Conservation (phyloP, 2,797 vertebrate genomes). For the Paedocypris micromegethes region DNA sequence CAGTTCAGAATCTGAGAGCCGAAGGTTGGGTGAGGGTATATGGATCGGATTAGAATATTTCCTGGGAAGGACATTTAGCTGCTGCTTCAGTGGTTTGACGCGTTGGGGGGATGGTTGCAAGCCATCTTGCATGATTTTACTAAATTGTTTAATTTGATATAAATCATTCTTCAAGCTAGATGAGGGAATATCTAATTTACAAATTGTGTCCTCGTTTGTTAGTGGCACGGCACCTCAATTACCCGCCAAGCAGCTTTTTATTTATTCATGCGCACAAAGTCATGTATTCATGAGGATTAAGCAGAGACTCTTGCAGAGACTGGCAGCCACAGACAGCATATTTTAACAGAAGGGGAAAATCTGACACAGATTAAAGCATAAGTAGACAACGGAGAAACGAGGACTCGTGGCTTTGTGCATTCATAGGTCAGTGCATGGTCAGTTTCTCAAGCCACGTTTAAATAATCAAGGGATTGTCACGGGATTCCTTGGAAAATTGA, state of each 20-base stretch:
- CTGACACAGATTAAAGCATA: constrained; percentile 66
- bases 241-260: constrained; percentile 75
- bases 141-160: constrained; percentile 63
- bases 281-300: constrained; percentile 82
- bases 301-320: constrained; percentile 70
- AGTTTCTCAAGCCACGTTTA: constrained; percentile 61
- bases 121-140: constrained; percentile 57
- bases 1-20: no score
- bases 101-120: constrained; percentile 1
- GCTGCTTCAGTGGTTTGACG: constrained; percentile 7
- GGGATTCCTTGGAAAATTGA: no score
- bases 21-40: no score
- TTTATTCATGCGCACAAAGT: constrained; percentile 82
- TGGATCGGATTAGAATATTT: no score
- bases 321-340: constrained; percentile 75
- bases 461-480: no score
- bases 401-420: constrained; percentile 56
- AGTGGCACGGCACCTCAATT: constrained; percentile 75
- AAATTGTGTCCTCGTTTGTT: constrained; percentile 75
- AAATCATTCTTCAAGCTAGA: constrained; percentile 58
- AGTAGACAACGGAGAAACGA: constrained; percentile 48
- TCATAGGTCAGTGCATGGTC: constrained; percentile 65
- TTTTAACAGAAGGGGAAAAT: constrained; percentile 72
- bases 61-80: neutral
- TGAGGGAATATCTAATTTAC: constrained; percentile 66